Conservation (phyloP, 2,888 invertebrate species). For the Callyntrura sp. region DNA sequence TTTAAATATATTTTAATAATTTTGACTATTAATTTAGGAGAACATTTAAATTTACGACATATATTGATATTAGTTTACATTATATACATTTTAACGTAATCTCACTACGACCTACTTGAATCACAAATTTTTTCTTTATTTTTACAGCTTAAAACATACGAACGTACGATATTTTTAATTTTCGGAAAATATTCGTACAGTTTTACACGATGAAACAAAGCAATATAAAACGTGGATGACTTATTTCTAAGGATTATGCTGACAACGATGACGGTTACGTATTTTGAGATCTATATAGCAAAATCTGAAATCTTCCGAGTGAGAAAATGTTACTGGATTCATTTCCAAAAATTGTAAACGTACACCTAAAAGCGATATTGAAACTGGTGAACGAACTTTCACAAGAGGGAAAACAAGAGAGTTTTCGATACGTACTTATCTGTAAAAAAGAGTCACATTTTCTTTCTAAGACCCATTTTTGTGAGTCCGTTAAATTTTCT, state of each 20-base stretch:
- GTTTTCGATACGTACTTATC: background rate
- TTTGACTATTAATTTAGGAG: slow-evolving; percentile 18
- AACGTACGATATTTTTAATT: background rate
- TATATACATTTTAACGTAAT: background rate
- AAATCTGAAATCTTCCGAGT: background rate
- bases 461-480: background rate
- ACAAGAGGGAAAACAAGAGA: background rate
- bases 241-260: slow-evolving; percentile 3
- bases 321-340: background rate
- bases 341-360: background rate
- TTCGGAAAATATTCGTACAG: slow-evolving; percentile 20
- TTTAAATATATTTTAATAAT: background rate
- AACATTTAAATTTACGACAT: no score
- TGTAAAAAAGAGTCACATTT: background rate
- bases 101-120: slow-evolving; percentile 11
- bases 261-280: slow-evolving; percentile 28
- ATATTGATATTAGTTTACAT: background rate
- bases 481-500: no score
- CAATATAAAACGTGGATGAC: slow-evolving; percentile 5
- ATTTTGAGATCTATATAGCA: slow-evolving; percentile 31
- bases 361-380: background rate
- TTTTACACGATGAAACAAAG: background rate
- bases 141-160: background rate
- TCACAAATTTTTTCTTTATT: slow-evolving; percentile 12
- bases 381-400: background rate